Percentiles rank a stretch among this genome's conserved stretches.
These are phyloP conservation scores for Rhaphigaster nebulosa DNA, from an alignment of 2,888 invertebrate genomes.

Conservation along the genomic window DNA sequence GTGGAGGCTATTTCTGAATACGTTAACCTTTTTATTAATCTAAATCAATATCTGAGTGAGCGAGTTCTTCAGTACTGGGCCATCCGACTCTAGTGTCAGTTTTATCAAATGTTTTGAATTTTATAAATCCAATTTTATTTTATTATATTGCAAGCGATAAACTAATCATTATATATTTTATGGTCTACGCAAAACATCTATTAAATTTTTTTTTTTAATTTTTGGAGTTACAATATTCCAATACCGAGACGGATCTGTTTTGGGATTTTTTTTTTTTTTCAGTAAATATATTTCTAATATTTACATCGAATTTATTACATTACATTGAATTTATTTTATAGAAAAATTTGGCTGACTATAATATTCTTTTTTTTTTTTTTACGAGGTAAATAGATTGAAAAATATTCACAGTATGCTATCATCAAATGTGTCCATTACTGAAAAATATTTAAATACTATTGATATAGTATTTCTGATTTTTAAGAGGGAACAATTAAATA, in stretches of 20 bases:
- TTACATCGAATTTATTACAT: too few relatives aligned
- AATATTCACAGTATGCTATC: too few relatives aligned
- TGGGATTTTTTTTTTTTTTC: too few relatives aligned
- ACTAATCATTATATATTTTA: background rate
- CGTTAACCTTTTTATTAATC: conserved; percentile 54
- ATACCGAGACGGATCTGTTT: too few relatives aligned
- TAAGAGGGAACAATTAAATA: too few relatives aligned
- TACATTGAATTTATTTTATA: too few relatives aligned
- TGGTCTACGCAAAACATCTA: background rate
- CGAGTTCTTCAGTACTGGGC: background rate
- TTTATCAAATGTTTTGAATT: background rate
- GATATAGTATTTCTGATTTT: too few relatives aligned
- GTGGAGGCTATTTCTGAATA: conserved; percentile 54
- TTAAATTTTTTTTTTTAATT: background rate
- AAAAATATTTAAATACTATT: too few relatives aligned
- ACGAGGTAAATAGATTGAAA: background rate
- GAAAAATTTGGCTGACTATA: too few relatives aligned
- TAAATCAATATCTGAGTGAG: conserved; percentile 53
- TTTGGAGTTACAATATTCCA: background rate
- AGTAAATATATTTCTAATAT: too few relatives aligned
- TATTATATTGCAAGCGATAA: background rate
- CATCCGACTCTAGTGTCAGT: background rate
- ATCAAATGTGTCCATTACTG: too few relatives aligned
- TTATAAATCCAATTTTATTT: background rate
- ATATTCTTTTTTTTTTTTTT: too few relatives aligned